Base-by-base conservation (phyloP, 2,888 invertebrate species). In the Saturnia japonica region DNA sequence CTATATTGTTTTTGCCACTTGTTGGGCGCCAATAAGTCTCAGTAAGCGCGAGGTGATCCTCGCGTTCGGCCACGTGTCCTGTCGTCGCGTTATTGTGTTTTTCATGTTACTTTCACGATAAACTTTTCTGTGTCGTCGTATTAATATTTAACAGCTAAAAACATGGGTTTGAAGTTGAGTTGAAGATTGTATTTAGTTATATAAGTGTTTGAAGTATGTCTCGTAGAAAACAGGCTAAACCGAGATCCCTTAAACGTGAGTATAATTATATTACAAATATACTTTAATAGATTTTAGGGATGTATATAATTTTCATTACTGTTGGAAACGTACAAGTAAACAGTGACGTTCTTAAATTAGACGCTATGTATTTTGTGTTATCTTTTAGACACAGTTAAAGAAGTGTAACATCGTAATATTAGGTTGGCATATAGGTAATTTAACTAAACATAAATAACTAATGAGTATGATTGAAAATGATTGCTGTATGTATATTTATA, bases 201-300 rank as follows among this genome's bases (percentile, higher is more conserved):
- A 70, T 62, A 16, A 70, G 68, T 74, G 70, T 68, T 62, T 62
- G 71, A 75, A 86, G 80, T 76, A 95, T 96, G 96, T 96, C 96
- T 78, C 94, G 96, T 79, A 94, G 96, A 81, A 96, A 96, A 88
- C 96, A 96, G 86, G 96, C 96, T 66, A 96, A 96, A 83, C 96
- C 96, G 76, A 94, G 96, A 82, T 95, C 96, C 74, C 93, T 96
- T 75, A 96, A 96, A 94, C 95, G 96, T 96, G 92, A 96, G 95
- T 94, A 78, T 57, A 11, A 54, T 11, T 54, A 22, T 54, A 25
- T 57, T 12, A 57, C 25, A 8, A 54, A 22, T 54, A 22, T 54
- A 25, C 25, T 22, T 66, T 72, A 14, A 40, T 68, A 47, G n/a
- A 40, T 57, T 19, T 40, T 1, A 42, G 42, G 1, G 16, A 25